These are phyloP conservation scores for Hydropsyche tenuis DNA, from an alignment of 1,140 invertebrate species.

Conservation along the genomic window DNA sequence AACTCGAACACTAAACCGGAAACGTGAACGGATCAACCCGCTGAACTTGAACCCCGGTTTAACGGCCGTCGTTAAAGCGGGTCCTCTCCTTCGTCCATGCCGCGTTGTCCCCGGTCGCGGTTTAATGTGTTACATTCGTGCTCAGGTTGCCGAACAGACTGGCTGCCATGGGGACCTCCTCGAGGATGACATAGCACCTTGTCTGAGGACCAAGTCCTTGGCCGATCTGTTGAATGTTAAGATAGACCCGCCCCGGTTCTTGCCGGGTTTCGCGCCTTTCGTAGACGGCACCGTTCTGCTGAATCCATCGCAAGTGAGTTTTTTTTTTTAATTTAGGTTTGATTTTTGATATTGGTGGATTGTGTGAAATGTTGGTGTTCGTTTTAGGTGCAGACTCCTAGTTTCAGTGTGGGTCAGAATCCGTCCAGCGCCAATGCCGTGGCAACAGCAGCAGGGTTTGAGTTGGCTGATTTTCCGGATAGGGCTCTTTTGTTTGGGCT, in stretches of 20 bases:
- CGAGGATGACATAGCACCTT: slow-evolving; percentile 82
- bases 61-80: too few species aligned
- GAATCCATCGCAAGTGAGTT: slow-evolving; percentile 61
- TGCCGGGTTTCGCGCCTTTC: slow-evolving; percentile 88
- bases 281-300: slow-evolving; percentile 83
- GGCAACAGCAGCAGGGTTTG: slow-evolving; percentile 71
- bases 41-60: too few species aligned
- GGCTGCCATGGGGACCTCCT: slow-evolving; percentile 78
- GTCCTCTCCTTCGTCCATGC: too few species aligned
- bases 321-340: slow-evolving; percentile 8
- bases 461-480: slow-evolving; percentile 84
- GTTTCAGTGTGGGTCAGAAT: slow-evolving; percentile 56
- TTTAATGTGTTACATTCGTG: neutral
- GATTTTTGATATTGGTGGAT: neutral
- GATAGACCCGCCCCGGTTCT: slow-evolving; percentile 79
- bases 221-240: slow-evolving; percentile 74
- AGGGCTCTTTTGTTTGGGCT: slow-evolving; percentile 79
- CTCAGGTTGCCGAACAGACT: slow-evolving; percentile 74
- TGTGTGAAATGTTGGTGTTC: neutral
- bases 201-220: slow-evolving; percentile 76
- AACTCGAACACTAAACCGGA: too few species aligned
- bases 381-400: slow-evolving; percentile 56
- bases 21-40: too few species aligned
- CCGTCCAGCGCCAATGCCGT: slow-evolving; percentile 58
- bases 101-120: too few species aligned